Conservation (phyloP, 2,888 invertebrate genomes). For the Rhogogaster chlorosoma region DNA sequence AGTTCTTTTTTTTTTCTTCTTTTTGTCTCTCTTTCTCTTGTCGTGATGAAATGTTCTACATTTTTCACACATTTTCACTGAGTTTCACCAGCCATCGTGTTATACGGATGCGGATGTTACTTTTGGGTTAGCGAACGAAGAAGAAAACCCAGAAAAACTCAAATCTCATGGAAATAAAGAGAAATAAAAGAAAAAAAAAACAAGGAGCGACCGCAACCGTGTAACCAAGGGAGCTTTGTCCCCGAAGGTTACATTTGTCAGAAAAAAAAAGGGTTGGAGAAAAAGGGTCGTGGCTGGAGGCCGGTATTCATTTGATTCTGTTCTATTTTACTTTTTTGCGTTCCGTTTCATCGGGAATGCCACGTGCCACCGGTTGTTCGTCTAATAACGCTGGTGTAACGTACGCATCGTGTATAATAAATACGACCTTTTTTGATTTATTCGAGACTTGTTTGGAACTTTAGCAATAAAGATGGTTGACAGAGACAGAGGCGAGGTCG, state of each 20-base stretch:
- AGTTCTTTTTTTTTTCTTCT: conserved; percentile 19
- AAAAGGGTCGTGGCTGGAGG: conserved; percentile 30
- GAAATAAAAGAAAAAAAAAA: background rate
- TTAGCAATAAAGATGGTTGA: conserved; percentile 36
- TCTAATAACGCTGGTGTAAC: conserved; percentile 9
- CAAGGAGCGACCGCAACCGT: background rate
- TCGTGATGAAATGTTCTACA: background rate
- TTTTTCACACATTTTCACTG: conserved; percentile 3
- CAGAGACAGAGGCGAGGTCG: conserved; percentile 20
- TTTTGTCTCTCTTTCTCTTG: background rate
- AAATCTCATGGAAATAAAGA: conserved; percentile 9
- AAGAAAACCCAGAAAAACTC: background rate
- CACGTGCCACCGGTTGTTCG: conserved; percentile 28
- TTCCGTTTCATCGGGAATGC: conserved; percentile 19
- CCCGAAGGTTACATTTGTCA: conserved; percentile 14
- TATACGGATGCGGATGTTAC: background rate
- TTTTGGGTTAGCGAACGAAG: background rate
- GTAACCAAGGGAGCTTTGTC: background rate
- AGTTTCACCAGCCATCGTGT: background rate
- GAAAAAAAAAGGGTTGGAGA: conserved; percentile 8
- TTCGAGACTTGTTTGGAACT: conserved; percentile 41
- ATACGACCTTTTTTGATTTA: conserved; percentile 38
- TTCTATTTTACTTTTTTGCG: background rate
- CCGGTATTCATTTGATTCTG: conserved; percentile 41
- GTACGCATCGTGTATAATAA: conserved; percentile 29